A percentile compares a stretch with the other conserved stretches of the same genome.
Evolutionary conservation across 1,140 invertebrate species (phyloP).

Genomic region (Drosophila trapezifrons): DNA sequence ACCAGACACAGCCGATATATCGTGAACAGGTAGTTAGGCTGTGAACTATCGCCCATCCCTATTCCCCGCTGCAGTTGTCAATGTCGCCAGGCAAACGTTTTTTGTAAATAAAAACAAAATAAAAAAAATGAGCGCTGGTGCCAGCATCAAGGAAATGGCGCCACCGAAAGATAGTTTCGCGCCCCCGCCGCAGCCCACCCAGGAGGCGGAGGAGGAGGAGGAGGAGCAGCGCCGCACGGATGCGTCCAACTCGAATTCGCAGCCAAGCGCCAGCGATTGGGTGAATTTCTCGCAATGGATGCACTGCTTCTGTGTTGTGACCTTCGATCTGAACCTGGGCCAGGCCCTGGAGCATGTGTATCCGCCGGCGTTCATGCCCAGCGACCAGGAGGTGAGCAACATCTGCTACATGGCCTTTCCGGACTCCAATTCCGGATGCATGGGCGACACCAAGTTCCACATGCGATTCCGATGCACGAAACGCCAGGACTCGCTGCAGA

Average conservation of each 20-base stretch:
- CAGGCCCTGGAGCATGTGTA: slow-evolving; percentile 93
- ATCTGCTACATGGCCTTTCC: slow-evolving; percentile 99
- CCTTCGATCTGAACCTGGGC: slow-evolving; percentile 98
- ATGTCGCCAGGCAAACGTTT: slow-evolving; percentile 25
- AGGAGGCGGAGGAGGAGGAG: neutral
- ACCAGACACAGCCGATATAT: slow-evolving; percentile 3
- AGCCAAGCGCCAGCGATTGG: slow-evolving; percentile 57
- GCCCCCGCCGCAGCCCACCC: neutral
- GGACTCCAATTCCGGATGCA: slow-evolving; percentile 99
- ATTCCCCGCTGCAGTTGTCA: slow-evolving; percentile 33
- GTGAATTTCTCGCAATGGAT: slow-evolving; percentile 94
- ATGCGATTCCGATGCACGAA: slow-evolving; percentile 88
- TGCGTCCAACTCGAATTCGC: slow-evolving; percentile 37
- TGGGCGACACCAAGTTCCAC: slow-evolving; percentile 99
- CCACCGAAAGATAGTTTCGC: neutral
- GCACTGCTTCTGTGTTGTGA: slow-evolving; percentile 98
- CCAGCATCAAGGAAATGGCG: slow-evolving; percentile 19
- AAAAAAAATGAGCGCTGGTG: slow-evolving; percentile 31
- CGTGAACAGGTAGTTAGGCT: neutral
- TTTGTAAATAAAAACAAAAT: slow-evolving; percentile 42
- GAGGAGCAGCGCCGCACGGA: slow-evolving; percentile 18
- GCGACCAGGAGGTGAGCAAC: slow-evolving; percentile 97
- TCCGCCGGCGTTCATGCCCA: slow-evolving; percentile 91
- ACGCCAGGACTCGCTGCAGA: slow-evolving; percentile 56
- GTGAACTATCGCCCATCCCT: slow-evolving; percentile 29